phyloP scores from a whole-genome alignment of 2,797 vertebrate species.

The Notamacropus eugenii region DNA sequence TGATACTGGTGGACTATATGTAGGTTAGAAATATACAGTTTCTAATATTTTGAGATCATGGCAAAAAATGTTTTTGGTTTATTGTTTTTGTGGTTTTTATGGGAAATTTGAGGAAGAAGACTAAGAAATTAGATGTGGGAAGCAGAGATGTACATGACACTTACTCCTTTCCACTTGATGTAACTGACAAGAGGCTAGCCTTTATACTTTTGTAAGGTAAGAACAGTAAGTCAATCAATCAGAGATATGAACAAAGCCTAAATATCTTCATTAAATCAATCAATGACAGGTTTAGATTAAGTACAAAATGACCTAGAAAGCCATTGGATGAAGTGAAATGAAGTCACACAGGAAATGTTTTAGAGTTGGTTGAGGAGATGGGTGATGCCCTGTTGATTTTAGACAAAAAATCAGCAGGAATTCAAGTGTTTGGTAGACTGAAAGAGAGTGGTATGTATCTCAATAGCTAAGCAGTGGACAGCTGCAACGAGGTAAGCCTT shows the following conservation, averaged over 20 bases:
- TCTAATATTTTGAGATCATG: not conserved
- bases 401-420: not conserved
- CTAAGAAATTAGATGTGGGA: not conserved
- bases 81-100: not conserved
- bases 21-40: not conserved
- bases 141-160: not conserved
- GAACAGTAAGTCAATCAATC: not conserved
- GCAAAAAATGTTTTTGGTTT: not conserved
- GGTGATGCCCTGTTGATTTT: not conserved
- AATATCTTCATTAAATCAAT: not conserved
- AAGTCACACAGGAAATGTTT: not conserved
- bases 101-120: not conserved
- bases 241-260: not conserved
- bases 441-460: not conserved
- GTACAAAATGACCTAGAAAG: not conserved
- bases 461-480: not conserved
- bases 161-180: not conserved
- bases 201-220: not conserved
- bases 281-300: not conserved
- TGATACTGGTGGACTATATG: not conserved
- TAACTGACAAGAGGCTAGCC: not conserved
- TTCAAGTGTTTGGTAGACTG: not conserved
- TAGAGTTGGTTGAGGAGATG: not conserved
- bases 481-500: not conserved
- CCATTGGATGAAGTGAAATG: not conserved